Conservation (phyloP, 2,113 vertebrate genomes). For the Grantiella picta region DNA sequence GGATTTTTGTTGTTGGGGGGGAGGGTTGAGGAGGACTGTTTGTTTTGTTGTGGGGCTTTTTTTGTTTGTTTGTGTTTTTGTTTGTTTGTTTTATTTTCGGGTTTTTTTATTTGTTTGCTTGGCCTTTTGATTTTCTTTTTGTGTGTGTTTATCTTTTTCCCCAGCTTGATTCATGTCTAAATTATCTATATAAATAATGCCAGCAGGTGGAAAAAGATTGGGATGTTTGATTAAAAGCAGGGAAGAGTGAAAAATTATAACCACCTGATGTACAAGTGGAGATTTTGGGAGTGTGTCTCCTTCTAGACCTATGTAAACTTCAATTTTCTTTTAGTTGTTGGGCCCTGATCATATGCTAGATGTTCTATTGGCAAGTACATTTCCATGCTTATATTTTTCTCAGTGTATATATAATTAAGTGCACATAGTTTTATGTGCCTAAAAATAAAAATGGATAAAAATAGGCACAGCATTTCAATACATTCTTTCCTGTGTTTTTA, state of each 20-base stretch:
- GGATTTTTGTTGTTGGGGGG: neutral
- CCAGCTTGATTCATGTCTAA: neutral
- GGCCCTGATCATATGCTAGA: neutral
- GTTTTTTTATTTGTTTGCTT: too few species aligned
- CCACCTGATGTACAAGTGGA: neutral
- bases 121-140: neutral
- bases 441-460: neutral
- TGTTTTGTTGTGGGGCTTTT: neutral
- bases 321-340: neutral
- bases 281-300: rapidly evolving
- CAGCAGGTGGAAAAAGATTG: neutral
- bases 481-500: neutral
- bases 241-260: neutral
- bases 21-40: neutral
- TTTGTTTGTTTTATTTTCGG: neutral
- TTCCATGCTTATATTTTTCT: neutral
- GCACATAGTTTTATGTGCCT: neutral
- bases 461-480: neutral
- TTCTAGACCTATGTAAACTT: neutral
- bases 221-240: neutral
- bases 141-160: neutral
- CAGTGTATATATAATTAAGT: neutral
- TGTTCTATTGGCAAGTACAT: neutral
- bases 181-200: neutral
- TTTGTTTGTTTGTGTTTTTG: neutral